Evolutionary conservation across 1,140 invertebrate species (phyloP), one percentile per base, ranked within the genome.

Genomic region (Drosophila tsacasi): DNA sequence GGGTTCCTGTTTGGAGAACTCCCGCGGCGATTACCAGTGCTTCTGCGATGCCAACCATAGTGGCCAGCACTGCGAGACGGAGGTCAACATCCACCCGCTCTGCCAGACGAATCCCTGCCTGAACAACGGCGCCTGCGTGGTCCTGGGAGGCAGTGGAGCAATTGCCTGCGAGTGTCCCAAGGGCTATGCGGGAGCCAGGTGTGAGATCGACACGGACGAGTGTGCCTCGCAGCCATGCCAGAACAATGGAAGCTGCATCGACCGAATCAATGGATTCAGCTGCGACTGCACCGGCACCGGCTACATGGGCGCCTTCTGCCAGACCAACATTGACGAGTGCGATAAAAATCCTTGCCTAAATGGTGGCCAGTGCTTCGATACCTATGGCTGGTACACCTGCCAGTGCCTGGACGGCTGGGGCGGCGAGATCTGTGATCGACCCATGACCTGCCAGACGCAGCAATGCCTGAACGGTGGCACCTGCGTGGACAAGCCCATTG

Each of bases 321-420:
- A 98, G 90, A 93, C 94, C 3, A 97, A 98, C 92, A 96, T 98
- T 63, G 96, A 98, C 93, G 98, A 99, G 93, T 98, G 98, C 93
- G 93, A 94, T 55, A 89, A 94, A 32, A 95, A 94, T 79, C 95
- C 97, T 0, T 98, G 97, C 93, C 93, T 95, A 13, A 97, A 97
- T 94, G 95, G 95, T 1, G 96, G 97, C 23, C 93, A 94, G 10
- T 97, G 97, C 93, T 97, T 95, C 91, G 96, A 97, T 91, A 96
- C 95, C 61, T 97, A 97, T 85, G 97, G 96, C 13, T 94, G 95
- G 40, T 97, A 96, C 93, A 95, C 96, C 73, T 99, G 98, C 91
- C 95, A 96, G 54, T 99, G 98, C 93, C 94, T 95, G 42, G 93
- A 94, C 17, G 97, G 97, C 46, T 99, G 96, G 94, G 95, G 95